A percentile compares a stretch with the other conserved stretches of the same genome.
Conservation (phyloP, 2,888 invertebrate species). For the Pseudococcus viburni region DNA sequence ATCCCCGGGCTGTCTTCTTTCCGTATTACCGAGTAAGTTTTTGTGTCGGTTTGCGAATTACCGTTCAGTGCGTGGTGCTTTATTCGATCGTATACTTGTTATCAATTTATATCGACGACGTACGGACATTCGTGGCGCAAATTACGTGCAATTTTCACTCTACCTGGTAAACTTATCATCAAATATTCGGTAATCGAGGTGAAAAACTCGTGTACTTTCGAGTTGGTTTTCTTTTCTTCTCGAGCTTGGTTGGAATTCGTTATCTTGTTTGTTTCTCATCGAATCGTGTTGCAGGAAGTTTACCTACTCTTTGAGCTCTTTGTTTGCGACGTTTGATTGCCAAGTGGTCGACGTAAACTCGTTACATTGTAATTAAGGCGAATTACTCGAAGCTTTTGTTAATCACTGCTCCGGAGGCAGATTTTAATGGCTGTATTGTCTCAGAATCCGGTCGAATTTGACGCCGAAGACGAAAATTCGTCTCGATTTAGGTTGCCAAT, state of each 20-base stretch:
- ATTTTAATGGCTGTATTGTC: neutral
- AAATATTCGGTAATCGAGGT: neutral
- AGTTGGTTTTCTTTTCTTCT: neutral
- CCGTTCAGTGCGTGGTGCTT: neutral
- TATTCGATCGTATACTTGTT: neutral
- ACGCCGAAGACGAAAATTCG: neutral
- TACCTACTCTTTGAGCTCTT: neutral
- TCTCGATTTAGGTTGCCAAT: constrained; percentile 11
- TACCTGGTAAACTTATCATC: neutral
- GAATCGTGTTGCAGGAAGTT: neutral
- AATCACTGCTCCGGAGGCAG: neutral
- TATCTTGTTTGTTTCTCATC: neutral
- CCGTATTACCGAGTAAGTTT: no score
- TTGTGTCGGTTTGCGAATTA: constrained; percentile 5
- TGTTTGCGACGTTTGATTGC: neutral
- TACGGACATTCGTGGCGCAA: neutral
- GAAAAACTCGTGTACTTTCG: neutral
- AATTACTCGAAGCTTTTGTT: neutral
- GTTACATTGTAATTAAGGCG: neutral
- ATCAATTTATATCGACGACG: neutral
- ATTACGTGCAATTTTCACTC: neutral
- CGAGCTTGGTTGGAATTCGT: neutral
- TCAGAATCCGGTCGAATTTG: neutral
- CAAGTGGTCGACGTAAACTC: neutral
- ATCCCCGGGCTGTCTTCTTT: no score